Conservation (phyloP, 2,113 vertebrate genomes). For the Vidua macroura region DNA sequence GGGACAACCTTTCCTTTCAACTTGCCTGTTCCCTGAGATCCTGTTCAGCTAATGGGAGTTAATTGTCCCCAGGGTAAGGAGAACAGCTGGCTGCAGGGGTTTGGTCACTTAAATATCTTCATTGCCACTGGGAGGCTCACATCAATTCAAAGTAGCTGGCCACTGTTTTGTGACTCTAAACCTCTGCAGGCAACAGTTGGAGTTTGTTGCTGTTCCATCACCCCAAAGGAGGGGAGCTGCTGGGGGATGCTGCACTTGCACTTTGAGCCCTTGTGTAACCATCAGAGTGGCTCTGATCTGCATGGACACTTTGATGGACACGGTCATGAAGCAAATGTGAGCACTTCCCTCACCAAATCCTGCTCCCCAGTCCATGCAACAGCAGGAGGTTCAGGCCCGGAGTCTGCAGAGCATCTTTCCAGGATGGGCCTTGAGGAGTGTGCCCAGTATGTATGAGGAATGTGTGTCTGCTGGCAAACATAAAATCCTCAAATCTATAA, state of each 20-base stretch:
- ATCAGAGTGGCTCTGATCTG: neutral
- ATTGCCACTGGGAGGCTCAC: neutral
- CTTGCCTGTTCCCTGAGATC: neutral
- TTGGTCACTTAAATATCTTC: neutral
- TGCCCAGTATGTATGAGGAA: neutral
- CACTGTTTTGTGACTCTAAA: neutral
- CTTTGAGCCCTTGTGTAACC: neutral
- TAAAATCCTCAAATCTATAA: neutral
- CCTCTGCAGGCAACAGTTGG: neutral
- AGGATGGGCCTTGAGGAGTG: neutral
- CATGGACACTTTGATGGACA: accelerated
- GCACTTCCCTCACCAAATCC: neutral
- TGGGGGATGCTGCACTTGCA: neutral
- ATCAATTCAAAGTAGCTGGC: neutral
- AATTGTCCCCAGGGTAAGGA: conserved; percentile 16
- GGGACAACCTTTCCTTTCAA: neutral
- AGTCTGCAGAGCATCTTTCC: neutral
- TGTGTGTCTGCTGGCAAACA: neutral
- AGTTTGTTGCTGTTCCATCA: neutral
- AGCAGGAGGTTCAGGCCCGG: neutral
- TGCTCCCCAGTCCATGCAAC: neutral
- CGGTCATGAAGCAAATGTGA: accelerated
- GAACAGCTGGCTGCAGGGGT: neutral
- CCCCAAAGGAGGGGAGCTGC: neutral
- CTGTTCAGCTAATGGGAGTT: neutral